Base-by-base conservation (phyloP, 1,140 invertebrate species). In the Bradysia coprophila region DNA sequence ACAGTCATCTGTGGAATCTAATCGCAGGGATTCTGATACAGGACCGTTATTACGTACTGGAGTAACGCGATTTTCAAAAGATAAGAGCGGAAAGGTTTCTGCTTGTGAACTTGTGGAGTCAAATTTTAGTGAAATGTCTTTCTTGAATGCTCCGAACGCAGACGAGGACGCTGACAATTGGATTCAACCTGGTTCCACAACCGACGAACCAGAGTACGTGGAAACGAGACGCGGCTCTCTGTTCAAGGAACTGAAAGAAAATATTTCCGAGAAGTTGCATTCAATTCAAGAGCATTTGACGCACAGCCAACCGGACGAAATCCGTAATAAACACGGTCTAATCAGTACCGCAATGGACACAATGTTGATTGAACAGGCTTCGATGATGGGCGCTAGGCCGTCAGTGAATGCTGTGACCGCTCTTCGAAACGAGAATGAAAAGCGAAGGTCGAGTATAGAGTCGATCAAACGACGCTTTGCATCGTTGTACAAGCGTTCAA, bases 281-380 rank as follows among this genome's bases (percentile, higher is more conserved):
- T 8, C 13, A 28, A 15, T 40, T 19, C 38, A 40, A 22, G 47
- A 51, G 40, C 47, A 56, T 40, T 51, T 42, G 8, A 34, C 39
- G 39, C 21, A 43, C 6, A 11, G 13, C 20, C 19, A 23, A 19
- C 21, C n/a, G n/a, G 18, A 4, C 4, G 24, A 40, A 31, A 32
- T 36, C 38, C 21, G 13, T n/a, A 33, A 42, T 16, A 28, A 40
- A 18, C 28, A 56, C 6, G 57, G 61, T 9, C 47, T 68, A 34
- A 46, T 68, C 28, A 59, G 60, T 16, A 67, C 63, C 21, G 65
- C 67, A 16, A 65, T 68, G 55, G 61, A 67, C 48, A 67, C 65
- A 23, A 67, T 68, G 31, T 50, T 68, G 13, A 57, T 69, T 33
- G 66, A 67, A 40, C 65, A 61, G 52, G 61, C 66, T 4, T 49